Evolutionary conservation across 1,140 invertebrate species (phyloP).

Genomic region (Leptinotarsa texana): DNA sequence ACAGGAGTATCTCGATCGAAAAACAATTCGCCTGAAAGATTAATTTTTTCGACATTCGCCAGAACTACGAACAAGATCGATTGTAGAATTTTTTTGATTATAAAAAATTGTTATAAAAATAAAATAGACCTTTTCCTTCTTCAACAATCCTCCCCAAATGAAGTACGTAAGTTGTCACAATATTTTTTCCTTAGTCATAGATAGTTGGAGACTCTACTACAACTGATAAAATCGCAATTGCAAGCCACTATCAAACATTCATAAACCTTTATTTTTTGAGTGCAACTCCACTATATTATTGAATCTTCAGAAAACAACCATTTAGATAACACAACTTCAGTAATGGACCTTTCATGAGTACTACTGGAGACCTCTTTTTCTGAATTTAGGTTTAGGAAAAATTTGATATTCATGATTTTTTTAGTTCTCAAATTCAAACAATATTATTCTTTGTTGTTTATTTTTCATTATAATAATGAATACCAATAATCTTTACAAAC

Average conservation of each 20-base stretch:
- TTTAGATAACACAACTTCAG: neutral
- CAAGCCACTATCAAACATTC: conserved; percentile 23
- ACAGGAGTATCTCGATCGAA: neutral
- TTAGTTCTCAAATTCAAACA: no score
- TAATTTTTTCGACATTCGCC: neutral
- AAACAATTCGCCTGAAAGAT: neutral
- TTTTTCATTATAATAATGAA: no score
- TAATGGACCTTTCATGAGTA: no score
- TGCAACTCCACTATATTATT: conserved; percentile 27
- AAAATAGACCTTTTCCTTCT: conserved; percentile 21
- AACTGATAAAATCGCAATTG: conserved; percentile 9
- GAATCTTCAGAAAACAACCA: conserved; percentile 17
- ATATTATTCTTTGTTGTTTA: no score
- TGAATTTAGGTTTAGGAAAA: no score
- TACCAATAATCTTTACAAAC: no score
- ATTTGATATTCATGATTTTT: no score
- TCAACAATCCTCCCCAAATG: neutral
- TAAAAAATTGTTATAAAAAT: conserved; percentile 10
- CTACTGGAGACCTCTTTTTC: no score
- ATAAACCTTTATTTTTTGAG: conserved; percentile 20
- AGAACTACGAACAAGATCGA: neutral
- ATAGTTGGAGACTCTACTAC: neutral
- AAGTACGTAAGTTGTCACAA: neutral
- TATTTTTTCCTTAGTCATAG: conserved; percentile 13
- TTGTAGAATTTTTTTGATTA: neutral